Conservation (phyloP, 2,797 vertebrate species). For the Lepidocolaptes lacrymiger region DNA sequence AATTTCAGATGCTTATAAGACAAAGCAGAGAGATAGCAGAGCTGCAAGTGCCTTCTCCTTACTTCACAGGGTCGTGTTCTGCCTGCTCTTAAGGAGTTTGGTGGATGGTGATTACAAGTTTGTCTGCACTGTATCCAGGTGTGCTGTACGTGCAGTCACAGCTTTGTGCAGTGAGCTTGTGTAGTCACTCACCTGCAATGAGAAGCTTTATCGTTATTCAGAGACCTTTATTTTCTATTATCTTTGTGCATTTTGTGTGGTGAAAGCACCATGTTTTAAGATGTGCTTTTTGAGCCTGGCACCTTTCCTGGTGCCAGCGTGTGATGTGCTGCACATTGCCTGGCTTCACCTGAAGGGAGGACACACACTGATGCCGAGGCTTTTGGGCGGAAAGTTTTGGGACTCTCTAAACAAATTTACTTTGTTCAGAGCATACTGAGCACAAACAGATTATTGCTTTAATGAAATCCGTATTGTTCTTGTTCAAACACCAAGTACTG, state of each 20-base stretch:
- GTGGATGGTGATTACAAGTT: neutral
- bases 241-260: neutral
- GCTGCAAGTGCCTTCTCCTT: slow-evolving; percentile 1
- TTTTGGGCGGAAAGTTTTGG: neutral
- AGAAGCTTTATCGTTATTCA: neutral
- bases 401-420: neutral
- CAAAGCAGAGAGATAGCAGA: slow-evolving; percentile 33
- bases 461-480: neutral
- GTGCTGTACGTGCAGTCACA: neutral
- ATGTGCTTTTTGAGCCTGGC: neutral
- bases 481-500: neutral
- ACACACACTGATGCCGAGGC: fast-evolving
- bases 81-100: neutral
- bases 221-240: slow-evolving; percentile 2
- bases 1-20: slow-evolving; percentile 54
- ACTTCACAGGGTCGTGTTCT: neutral
- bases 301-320: neutral
- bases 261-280: neutral
- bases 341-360: neutral
- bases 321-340: neutral
- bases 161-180: neutral
- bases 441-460: neutral
- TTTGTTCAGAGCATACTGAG: neutral
- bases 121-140: fast-evolving
- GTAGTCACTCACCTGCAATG: neutral